Percentiles rank a stretch among this genome's conserved stretches.
phyloP scores from a whole-genome alignment of 2,797 vertebrate genomes.

The Pyrocephalus nanus region DNA sequence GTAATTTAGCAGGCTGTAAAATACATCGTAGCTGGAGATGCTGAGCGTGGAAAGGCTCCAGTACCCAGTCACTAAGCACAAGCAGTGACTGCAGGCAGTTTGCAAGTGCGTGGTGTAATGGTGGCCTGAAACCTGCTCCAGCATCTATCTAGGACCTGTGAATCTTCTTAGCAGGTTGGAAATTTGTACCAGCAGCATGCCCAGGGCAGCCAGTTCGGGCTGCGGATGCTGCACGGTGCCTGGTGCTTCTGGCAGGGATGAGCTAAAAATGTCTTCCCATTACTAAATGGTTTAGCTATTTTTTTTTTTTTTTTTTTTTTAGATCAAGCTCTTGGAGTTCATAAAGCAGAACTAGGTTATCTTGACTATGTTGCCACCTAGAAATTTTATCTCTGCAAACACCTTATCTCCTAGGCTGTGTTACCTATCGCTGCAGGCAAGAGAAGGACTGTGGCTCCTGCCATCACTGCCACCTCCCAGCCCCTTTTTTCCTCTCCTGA shows the following conservation, averaged over 20 bases:
- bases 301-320: not conserved
- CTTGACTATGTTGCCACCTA: not conserved
- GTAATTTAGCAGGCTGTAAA: not conserved
- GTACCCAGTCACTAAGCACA: not conserved
- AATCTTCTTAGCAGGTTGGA: not conserved
- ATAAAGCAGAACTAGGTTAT: not conserved
- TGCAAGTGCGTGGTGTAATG: fast-evolving
- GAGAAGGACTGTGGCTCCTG: not conserved
- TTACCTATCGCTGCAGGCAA: not conserved
- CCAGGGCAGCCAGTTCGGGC: not conserved
- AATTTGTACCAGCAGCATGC: not conserved
- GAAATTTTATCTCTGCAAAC: not conserved
- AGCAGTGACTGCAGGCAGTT: not conserved
- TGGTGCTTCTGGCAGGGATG: not conserved
- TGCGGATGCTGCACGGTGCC: not conserved
- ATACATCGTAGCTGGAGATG: not conserved
- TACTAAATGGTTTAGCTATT: not conserved
- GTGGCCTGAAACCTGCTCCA: not conserved
- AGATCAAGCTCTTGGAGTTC: not conserved
- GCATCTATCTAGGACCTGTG: not conserved
- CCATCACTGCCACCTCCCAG: not conserved
- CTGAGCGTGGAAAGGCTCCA: not conserved
- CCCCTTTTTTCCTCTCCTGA: not conserved
- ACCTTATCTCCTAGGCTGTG: fast-evolving
- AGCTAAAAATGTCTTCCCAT: not conserved